phyloP scores from a whole-genome alignment of 2,113 vertebrate species.

The Phrynosoma blainvillii region DNA sequence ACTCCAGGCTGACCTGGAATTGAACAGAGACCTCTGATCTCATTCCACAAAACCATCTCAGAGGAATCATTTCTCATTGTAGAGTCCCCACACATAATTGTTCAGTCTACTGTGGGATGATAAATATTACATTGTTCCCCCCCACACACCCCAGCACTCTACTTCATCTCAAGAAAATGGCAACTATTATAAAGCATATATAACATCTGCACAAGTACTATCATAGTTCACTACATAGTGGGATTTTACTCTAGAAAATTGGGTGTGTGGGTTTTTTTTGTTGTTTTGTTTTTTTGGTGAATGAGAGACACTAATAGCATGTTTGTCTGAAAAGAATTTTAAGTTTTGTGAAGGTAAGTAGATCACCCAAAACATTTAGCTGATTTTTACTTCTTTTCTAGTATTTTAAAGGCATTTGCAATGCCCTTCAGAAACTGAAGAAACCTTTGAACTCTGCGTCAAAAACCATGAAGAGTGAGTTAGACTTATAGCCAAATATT shows the following conservation, averaged over 20 bases:
- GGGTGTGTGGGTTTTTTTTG: neutral
- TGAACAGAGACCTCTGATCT: neutral
- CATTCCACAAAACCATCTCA: neutral
- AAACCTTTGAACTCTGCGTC: no score
- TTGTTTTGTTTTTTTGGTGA: neutral
- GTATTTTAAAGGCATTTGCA: no score
- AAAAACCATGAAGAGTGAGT: no score
- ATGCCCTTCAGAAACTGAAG: no score
- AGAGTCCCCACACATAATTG: neutral
- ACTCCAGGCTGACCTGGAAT: slow-evolving; percentile 82
- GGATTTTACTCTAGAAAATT: neutral
- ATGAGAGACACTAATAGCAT: neutral
- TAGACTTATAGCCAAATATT: no score
- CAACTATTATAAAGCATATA: neutral
- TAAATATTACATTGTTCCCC: neutral
- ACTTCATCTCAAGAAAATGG: neutral
- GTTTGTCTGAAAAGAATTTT: no score
- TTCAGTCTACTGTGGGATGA: neutral
- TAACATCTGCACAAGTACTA: neutral
- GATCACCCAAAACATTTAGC: no score
- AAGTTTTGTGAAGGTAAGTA: no score
- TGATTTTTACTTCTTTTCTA: no score
- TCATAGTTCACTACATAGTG: neutral
- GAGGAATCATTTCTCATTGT: neutral
- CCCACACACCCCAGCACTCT: no score